Evolutionary conservation across 2,797 vertebrate species (phyloP).

Genomic region (Ispidina picta): DNA sequence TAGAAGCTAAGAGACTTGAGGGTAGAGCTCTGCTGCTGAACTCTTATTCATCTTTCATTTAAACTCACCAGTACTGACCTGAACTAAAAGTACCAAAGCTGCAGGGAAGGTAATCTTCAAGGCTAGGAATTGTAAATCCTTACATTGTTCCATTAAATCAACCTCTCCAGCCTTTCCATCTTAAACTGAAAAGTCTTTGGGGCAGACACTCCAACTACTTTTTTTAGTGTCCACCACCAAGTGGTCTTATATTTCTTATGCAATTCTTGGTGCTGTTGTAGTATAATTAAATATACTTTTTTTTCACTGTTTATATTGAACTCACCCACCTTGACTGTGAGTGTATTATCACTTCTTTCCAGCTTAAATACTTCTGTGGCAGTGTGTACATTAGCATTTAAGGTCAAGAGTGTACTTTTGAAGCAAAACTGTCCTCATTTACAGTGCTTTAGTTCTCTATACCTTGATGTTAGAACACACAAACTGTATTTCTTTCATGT

Average conservation of each 20-base stretch:
- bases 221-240: background rate
- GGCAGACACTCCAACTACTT: background rate
- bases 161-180: background rate
- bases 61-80: background rate
- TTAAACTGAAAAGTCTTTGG: background rate
- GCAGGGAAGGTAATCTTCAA: slow-evolving; percentile 14
- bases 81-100: background rate
- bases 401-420: background rate
- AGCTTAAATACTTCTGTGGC: background rate
- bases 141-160: background rate
- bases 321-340: background rate
- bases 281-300: background rate
- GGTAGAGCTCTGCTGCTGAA: background rate
- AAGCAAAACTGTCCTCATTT: background rate
- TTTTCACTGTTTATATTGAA: background rate
- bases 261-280: background rate
- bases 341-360: background rate
- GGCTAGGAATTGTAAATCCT: background rate
- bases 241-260: background rate
- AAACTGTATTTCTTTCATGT: background rate
- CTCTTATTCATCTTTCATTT: slow-evolving; percentile 2
- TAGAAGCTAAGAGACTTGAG: background rate
- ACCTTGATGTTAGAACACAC: background rate
- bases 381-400: background rate
- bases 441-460: background rate